phyloP scores from a whole-genome alignment of 2,797 vertebrate species.

The Leontocebus nigricollis region DNA sequence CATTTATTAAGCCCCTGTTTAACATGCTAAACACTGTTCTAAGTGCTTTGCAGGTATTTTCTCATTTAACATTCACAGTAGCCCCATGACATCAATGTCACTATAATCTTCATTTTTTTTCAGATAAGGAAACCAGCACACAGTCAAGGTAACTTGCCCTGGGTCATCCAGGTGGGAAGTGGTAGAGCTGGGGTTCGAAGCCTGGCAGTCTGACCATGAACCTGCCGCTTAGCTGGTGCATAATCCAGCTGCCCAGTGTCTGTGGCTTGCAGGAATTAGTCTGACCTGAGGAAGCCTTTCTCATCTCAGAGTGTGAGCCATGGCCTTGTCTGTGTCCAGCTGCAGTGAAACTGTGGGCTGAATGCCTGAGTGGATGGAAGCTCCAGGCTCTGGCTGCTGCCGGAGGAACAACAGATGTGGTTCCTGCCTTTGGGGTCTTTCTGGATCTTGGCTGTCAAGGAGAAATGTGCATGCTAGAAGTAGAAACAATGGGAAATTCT shows the following conservation, averaged over 20 bases:
- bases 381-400: not conserved
- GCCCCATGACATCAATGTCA: not conserved
- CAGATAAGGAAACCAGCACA: not conserved
- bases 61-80: not conserved
- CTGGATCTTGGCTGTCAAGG: not conserved
- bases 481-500: not conserved
- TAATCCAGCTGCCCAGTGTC: not conserved
- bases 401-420: not conserved
- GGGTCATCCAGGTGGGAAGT: not conserved
- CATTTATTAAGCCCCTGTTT: not conserved
- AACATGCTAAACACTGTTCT: not conserved
- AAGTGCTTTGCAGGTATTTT: not conserved
- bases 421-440: not conserved
- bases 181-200: not conserved
- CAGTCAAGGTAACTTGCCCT: not conserved
- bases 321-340: not conserved
- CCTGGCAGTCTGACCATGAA: rapidly evolving
- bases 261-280: rapidly evolving
- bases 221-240: not conserved
- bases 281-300: not conserved
- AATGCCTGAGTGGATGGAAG: not conserved
- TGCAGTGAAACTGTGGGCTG: not conserved
- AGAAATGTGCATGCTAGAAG: not conserved
- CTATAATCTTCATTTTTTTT: not conserved
- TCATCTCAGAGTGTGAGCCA: not conserved